Base-by-base conservation (phyloP, 1,140 invertebrate species). In the Drosophila malerkotliana region DNA sequence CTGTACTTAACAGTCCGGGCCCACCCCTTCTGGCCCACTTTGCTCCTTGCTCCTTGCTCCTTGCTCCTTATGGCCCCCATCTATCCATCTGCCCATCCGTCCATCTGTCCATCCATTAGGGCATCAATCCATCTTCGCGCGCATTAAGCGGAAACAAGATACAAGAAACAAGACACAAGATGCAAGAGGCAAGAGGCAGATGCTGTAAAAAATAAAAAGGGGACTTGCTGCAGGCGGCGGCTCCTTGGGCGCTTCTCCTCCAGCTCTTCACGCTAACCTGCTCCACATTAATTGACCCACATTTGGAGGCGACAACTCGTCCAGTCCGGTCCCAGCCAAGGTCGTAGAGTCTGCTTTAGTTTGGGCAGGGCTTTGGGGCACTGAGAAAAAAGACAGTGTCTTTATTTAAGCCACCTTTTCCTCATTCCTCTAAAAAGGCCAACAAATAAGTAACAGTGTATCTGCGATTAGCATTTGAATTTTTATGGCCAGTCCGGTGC, bases 211-310 rank as follows among this genome's bases (percentile, higher is more conserved):
- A 34, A 62, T 49, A 69, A 55, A 74, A 67, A 68, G 62, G 54
- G 75, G 62, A 88, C 75, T 57, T 68, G 83, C 67, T 88, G 56
- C 57, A 71, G 59, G 41, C 9, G 37, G 28, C 28, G 21, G 30
- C 68, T 59, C 69, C 55, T 59, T 67, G 14, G 30, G 54, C 61
- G 54, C 61, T 39, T 15, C 58, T 44, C 41, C 41, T 14, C n/a
- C 39, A 18, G 32, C 53, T 61, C 41, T 53, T 44, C 55, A 57
- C 62, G 63, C 66, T 71, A 63, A 77, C 73, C 74, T 77, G 74
- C 72, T 68, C 63, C 61, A 72, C 62, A 67, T 72, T 71, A 83
- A 83, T 83, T 88, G 83, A 87, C 82, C 82, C 64, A 87, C 77
- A 87, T 87, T 82, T 54, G 55, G 59, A 59, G 59, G 74, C 61